phyloP scores from a whole-genome alignment of 1,140 invertebrate genomes.

The Calosoma granatense region DNA sequence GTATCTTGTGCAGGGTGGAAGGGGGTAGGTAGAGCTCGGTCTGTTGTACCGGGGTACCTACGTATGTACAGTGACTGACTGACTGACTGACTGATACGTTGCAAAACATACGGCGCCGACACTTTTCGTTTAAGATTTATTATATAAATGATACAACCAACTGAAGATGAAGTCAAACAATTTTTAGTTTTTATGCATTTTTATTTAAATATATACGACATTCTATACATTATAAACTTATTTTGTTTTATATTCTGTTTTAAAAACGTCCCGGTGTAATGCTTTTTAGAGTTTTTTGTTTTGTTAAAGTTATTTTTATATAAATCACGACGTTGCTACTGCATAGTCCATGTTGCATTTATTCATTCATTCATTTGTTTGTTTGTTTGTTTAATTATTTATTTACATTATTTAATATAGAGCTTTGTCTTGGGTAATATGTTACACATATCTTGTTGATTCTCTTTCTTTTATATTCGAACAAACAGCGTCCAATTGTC shows the following conservation, averaged over 20 bases:
- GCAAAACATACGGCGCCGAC: too few relatives aligned
- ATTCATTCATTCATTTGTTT: too few relatives aligned
- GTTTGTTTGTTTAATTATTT: neutral
- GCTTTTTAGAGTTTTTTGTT: constrained; percentile 12
- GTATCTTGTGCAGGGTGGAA: too few relatives aligned
- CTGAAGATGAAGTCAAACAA: constrained; percentile 10
- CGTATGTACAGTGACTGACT: too few relatives aligned
- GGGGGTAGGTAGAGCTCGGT: too few relatives aligned
- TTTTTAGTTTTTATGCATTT: constrained; percentile 17
- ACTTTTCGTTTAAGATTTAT: neutral
- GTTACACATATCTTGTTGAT: constrained; percentile 2
- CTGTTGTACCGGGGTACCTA: too few relatives aligned
- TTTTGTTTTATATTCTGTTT: constrained; percentile 27
- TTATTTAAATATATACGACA: constrained; percentile 28
- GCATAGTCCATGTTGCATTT: neutral
- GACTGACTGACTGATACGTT: too few relatives aligned
- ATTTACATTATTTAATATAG: constrained; percentile 1
- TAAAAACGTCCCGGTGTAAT: constrained; percentile 24
- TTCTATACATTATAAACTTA: constrained; percentile 32
- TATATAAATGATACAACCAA: constrained; percentile 19
- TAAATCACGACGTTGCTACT: constrained; percentile 28
- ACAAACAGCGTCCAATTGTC: neutral
- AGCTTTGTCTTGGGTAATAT: constrained; percentile 6
- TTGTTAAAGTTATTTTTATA: constrained; percentile 23
- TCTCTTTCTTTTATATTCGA: neutral